Evolutionary conservation across 2,797 vertebrate genomes (phyloP).

Genomic region (Syndactyla subalaris): DNA sequence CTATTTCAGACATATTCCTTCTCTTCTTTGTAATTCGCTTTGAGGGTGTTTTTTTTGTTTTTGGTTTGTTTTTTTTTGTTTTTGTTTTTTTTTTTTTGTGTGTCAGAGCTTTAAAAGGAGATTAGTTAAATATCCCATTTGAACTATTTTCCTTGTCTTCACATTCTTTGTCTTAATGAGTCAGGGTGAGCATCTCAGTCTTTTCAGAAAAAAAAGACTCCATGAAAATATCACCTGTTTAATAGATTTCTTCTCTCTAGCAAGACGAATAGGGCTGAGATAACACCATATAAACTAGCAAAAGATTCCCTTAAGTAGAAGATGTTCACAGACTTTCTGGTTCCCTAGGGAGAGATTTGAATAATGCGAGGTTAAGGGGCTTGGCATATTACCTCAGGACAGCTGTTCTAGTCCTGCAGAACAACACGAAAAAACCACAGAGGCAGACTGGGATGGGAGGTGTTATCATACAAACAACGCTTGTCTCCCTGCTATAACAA

Average conservation of each 20-base stretch:
- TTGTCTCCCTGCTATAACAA: not conserved
- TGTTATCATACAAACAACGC: not conserved
- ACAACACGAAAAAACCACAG: not conserved
- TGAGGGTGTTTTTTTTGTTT: not conserved
- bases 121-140: not conserved
- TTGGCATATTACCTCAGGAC: conserved; percentile 46
- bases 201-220: not conserved
- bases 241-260: not conserved
- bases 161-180: not conserved
- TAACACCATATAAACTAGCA: not conserved
- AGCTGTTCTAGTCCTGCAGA: conserved; percentile 40
- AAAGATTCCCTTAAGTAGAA: not conserved
- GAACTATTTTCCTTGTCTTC: conserved; percentile 24
- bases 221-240: not conserved
- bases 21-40: not conserved
- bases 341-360: conserved; percentile 5
- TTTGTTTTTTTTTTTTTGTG: too few species aligned
- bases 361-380: conserved; percentile 34
- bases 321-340: not conserved
- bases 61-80: too few species aligned
- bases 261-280: not conserved
- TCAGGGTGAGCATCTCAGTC: not conserved
- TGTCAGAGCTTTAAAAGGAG: not conserved
- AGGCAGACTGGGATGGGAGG: not conserved
- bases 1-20: conserved; percentile 7